These are phyloP conservation scores for Leucophenga maculata DNA, from an alignment of 2,888 invertebrate genomes.

Conservation along the genomic window DNA sequence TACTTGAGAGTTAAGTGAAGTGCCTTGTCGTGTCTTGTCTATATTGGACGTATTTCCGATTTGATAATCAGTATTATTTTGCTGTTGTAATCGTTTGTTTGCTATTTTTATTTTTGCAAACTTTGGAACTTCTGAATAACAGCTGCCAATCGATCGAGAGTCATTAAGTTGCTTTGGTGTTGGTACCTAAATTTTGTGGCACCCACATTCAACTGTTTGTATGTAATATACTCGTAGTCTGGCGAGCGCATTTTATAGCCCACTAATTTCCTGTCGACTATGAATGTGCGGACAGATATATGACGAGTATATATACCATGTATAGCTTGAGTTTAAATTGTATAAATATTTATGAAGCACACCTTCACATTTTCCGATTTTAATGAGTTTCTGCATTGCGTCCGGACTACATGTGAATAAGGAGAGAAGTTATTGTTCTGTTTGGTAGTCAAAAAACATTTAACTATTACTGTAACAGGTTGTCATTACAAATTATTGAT, in stretches of 20 bases:
- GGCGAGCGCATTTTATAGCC: neutral
- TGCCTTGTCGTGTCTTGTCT: too few species aligned
- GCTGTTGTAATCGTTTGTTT: slow-evolving; percentile 34
- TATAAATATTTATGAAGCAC: too few species aligned
- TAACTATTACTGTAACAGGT: too few species aligned
- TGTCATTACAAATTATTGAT: too few species aligned
- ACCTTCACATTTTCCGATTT: too few species aligned
- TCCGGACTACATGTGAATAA: neutral
- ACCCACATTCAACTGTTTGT: too few species aligned
- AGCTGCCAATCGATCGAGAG: neutral
- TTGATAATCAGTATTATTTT: too few species aligned
- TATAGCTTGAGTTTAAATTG: neutral
- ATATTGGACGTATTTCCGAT: slow-evolving; percentile 49
- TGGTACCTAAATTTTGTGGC: too few species aligned
- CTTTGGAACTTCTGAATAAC: neutral
- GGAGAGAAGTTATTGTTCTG: neutral
- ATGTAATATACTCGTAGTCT: too few species aligned
- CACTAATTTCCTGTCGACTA: neutral
- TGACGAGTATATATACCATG: neutral
- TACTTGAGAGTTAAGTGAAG: slow-evolving; percentile 4
- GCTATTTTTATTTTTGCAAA: neutral
- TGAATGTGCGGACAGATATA: neutral
- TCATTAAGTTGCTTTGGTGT: neutral
- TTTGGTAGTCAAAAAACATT: too few species aligned
- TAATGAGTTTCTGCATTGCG: too few species aligned